Conservation (phyloP, 2,888 invertebrate species). For the Drosophila prostipennis region DNA sequence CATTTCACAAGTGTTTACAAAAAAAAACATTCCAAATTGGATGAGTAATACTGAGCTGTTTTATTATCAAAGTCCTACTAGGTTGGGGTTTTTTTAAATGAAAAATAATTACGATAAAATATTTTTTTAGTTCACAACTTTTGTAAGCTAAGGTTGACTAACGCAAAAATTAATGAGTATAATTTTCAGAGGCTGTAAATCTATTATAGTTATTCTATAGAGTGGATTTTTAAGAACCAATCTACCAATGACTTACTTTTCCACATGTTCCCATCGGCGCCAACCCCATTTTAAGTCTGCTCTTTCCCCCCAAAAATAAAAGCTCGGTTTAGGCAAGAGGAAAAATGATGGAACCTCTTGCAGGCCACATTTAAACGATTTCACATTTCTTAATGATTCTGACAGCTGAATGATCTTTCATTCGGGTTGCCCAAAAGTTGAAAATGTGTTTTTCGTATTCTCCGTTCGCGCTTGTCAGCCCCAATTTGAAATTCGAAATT, state of each 20-base stretch:
- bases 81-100: too few species aligned
- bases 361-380: slow-evolving; percentile 75
- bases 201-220: background rate
- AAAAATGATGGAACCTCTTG: slow-evolving; percentile 27
- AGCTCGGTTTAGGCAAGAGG: slow-evolving; percentile 56
- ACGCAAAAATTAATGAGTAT: background rate
- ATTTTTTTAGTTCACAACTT: too few species aligned
- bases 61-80: background rate
- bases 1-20: slow-evolving; percentile 29
- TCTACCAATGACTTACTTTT: too few species aligned
- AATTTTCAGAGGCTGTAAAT: background rate
- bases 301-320: slow-evolving; percentile 21
- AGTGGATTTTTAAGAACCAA: background rate
- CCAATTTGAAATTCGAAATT: slow-evolving; percentile 49
- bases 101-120: too few species aligned
- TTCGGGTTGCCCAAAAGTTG: slow-evolving; percentile 30
- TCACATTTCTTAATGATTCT: slow-evolving; percentile 81
- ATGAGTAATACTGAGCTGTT: background rate
- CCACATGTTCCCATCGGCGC: slow-evolving; percentile 38
- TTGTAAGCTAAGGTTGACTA: too few species aligned
- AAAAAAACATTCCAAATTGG: background rate
- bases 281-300: slow-evolving; percentile 46
- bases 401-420: slow-evolving; percentile 82
- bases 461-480: slow-evolving; percentile 37
- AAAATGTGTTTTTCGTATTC: slow-evolving; percentile 43